Base-by-base conservation (phyloP, 2,888 invertebrate species). In the Trypoxylon attenuatum region DNA sequence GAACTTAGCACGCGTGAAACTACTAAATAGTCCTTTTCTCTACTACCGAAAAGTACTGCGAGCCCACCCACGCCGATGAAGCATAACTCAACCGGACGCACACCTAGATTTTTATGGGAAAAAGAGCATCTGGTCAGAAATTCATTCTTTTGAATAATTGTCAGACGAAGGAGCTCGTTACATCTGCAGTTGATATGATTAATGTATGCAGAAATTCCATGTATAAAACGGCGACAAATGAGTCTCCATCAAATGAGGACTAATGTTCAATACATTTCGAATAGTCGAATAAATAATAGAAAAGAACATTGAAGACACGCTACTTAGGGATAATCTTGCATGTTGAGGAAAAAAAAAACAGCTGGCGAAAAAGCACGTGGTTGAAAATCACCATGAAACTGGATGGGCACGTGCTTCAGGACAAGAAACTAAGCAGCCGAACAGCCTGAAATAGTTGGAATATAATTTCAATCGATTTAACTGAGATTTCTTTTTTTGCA, bases 381-480 rank as follows among this genome's bases (percentile, higher is more conserved):
- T 13, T 33, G 10, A 10, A 53, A 54, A 47, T 63, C 25, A 55
- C 46, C 52, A 38, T 57, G 42, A 42, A 43, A n/a, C 39, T 46
- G 33, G 19, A 6, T 46, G 23, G 63, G 59, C 76, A 73, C 66
- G 73, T 59, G 76, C 42, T 52, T 18, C 22, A 27, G 49, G 38
- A 19, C 21, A 21, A 22, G 15, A 41, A 50, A 41, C 38, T 27
- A 18, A 27, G 6, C 27, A 5, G 3, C 6, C 39, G 41, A 42
- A 45, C 51, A 54, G 51, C 55, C 52, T 45, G 42, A 45, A 46
- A 70, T 53, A 67, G 47, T 60, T 29, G 47, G 57, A 64, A 71
- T n/a, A n/a, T 74, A 74, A 72, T 77, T 78, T 74, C 65, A 74
- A 78, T 67, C 74, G 73, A 72, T 72, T 77, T 78, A 74, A 45